Evolutionary conservation across 1,140 invertebrate genomes (phyloP), one percentile per base, ranked within the genome.

Genomic region (Brachystomella parvula): DNA sequence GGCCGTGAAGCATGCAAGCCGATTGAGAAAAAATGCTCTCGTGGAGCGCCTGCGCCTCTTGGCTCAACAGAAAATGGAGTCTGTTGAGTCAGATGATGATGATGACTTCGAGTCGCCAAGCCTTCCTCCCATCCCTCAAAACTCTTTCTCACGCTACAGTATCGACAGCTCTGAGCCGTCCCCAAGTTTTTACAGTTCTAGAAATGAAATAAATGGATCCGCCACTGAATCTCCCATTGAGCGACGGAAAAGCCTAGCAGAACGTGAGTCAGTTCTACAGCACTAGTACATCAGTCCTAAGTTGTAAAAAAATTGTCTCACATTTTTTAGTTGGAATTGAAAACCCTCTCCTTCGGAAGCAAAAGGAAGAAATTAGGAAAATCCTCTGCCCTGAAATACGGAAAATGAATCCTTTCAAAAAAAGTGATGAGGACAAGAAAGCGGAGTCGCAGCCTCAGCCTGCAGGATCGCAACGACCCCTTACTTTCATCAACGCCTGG

Each of bases 1-100:
- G 30, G 92, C 91, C 2, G 86, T 92, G 2, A 92, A 91, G 73
- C 96, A 95, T 79, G 89, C 92, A 2, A 84, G 84, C 2, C 85
- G 88, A 66, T 78, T 88, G 0, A 86, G 87, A 35, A 85, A 85
- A 73, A 83, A 86, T 59, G 84, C 88, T 68, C 80, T 97, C 29
- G 89, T 87, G 0, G 87, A 93, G 70, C 76, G 78, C 47, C 75
- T 83, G 31, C 68, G 67, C 0, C 66, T 68, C 28, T 59, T 77
- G 53, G 74, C 74, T 21, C 61, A 66, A 29, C 60, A 70, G n/a
- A 76, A 79, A 64, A 67, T 76, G 61, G 75, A 75, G 53, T 74
- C 75, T 32, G 73, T 76, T 61, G 71, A 75, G 33, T 57, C 53
- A 19, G 65, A 74, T 24, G 69, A 75, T 47, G 75, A 76, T 35